Conservation (phyloP, 2,888 invertebrate genomes). For the Philhelius pedissequus region DNA sequence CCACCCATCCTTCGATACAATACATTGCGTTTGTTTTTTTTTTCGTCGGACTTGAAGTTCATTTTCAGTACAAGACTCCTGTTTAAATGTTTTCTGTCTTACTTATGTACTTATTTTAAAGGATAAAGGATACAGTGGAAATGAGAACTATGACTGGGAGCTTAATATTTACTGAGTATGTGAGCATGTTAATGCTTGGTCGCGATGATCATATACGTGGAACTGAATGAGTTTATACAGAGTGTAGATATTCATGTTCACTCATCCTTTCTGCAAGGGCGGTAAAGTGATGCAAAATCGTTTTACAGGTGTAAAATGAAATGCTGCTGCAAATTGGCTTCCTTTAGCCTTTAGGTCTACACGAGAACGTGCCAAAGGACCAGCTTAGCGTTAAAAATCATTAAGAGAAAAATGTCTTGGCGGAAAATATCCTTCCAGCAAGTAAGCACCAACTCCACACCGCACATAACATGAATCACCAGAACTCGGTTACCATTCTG, state of each 20-base stretch:
- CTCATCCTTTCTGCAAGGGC: background rate
- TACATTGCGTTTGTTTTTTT: background rate
- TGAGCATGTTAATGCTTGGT: background rate
- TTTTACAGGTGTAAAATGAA: conserved; percentile 67
- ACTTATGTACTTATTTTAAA: conserved; percentile 19
- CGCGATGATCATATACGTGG: conserved; percentile 3
- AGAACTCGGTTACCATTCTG: background rate
- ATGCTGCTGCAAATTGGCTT: conserved; percentile 65
- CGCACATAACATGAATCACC: conserved; percentile 16
- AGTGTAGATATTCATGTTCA: conserved; percentile 16
- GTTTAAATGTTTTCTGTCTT: conserved; percentile 45
- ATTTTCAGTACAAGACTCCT: conserved; percentile 5
- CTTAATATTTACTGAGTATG: background rate
- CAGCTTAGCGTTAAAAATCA: conserved; percentile 62
- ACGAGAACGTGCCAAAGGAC: conserved; percentile 65
- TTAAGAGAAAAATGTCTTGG: conserved; percentile 60
- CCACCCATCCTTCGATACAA: background rate
- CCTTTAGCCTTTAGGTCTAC: conserved; percentile 42
- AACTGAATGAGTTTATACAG: background rate
- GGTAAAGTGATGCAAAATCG: conserved; percentile 16
- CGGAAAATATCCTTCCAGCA: conserved; percentile 50
- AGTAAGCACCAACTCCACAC: conserved; percentile 43
- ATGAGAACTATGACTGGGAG: no score
- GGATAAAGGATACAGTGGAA: conserved; percentile 31
- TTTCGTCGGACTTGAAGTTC: background rate